Conservation (phyloP, 1,140 invertebrate genomes). For the Bicyclus anynana region DNA sequence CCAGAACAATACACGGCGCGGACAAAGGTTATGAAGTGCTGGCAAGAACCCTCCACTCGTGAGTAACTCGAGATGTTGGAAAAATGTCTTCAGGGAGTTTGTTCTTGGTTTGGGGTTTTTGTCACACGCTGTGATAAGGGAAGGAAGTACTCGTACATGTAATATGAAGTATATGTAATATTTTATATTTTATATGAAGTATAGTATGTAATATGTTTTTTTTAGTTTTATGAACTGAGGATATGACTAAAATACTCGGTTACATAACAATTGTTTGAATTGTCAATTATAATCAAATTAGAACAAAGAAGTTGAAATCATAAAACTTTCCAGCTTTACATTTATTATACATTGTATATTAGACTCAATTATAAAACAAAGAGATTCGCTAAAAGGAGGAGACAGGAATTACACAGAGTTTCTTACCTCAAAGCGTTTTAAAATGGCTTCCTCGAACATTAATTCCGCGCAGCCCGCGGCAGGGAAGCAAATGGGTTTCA, state of each 20-base stretch:
- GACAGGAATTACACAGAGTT: slow-evolving; percentile 17
- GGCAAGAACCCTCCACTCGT: not conserved
- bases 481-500: slow-evolving; percentile 7
- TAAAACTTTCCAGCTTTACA: no score
- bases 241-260: no score
- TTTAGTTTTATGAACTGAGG: no score
- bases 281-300: no score
- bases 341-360: no score
- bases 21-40: not conserved
- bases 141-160: no score
- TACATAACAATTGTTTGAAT: no score
- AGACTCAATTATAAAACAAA: slow-evolving; percentile 14
- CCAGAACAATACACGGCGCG: not conserved
- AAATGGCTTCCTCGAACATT: slow-evolving; percentile 18
- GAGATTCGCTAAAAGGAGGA: slow-evolving; percentile 3
- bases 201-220: no score
- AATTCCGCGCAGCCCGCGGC: slow-evolving; percentile 12
- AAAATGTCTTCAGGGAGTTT: not conserved
- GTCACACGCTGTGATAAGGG: no score
- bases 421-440: slow-evolving; percentile 19
- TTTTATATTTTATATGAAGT: no score
- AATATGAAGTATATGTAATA: no score
- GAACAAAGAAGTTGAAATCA: no score
- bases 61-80: not conserved
- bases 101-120: not conserved